phyloP scores from a whole-genome alignment of 2,113 vertebrate genomes.

The Theristicus caerulescens region DNA sequence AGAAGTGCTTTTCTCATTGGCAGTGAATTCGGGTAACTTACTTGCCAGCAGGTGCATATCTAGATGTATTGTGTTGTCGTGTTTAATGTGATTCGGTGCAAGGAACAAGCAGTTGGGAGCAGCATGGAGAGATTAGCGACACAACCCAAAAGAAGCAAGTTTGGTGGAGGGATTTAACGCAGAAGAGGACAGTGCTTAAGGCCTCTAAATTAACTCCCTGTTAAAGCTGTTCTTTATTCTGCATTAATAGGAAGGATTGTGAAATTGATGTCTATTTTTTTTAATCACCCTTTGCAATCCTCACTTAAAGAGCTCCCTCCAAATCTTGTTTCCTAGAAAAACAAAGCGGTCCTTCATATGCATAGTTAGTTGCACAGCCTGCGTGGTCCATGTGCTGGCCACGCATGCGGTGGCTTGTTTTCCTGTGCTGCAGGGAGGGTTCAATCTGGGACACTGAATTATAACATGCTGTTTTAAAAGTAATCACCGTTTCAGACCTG shows the following conservation, averaged over 20 bases:
- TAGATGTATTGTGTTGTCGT: neutral
- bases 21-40: neutral
- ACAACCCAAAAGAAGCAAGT: conserved; percentile 12
- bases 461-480: conserved; percentile 7
- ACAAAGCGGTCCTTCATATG: neutral
- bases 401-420: neutral
- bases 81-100: neutral
- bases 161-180: neutral
- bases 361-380: neutral
- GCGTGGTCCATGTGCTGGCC: neutral
- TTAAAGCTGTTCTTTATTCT: conserved; percentile 30
- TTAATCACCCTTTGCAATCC: neutral
- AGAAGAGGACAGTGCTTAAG: neutral
- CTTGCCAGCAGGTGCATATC: neutral
- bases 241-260: conserved; percentile 12
- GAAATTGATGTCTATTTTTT: neutral
- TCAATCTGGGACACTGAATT: conserved; percentile 32
- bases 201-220: neutral
- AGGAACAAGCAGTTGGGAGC: neutral
- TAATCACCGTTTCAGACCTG: conserved; percentile 30
- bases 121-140: neutral
- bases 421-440: neutral
- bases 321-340: neutral
- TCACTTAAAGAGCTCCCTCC: neutral
- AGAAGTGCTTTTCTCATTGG: neutral